A percentile compares a stretch with the other conserved stretches of the same genome.
These are phyloP conservation scores for Graphium colonna DNA, from an alignment of 2,888 invertebrate genomes.

Conservation along the genomic window DNA sequence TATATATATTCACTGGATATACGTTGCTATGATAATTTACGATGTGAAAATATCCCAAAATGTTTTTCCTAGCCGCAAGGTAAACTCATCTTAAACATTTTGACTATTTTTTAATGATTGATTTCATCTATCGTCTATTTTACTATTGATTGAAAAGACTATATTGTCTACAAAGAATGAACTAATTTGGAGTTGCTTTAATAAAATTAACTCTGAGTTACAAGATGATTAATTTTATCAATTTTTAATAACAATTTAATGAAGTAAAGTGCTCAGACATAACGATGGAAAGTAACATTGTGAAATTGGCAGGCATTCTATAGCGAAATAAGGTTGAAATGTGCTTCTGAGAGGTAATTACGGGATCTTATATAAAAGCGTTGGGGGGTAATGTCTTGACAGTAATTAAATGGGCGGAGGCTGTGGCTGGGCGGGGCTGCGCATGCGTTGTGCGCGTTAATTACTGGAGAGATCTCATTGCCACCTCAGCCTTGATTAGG, in stretches of 20 bases:
- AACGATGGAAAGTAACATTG: conserved; percentile 8
- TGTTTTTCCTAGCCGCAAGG: no score
- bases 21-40: conserved; percentile 15
- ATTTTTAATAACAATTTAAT: not conserved
- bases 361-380: conserved; percentile 50
- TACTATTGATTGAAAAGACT: no score
- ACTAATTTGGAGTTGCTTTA: no score
- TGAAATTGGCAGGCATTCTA: conserved; percentile 8
- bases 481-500: conserved; percentile 70
- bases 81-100: no score
- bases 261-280: not conserved
- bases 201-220: no score
- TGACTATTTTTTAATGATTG: no score
- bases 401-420: conserved; percentile 73
- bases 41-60: conserved; percentile 10
- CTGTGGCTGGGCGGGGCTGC: conserved; percentile 74
- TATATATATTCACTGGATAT: conserved; percentile 29
- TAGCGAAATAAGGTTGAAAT: conserved; percentile 22
- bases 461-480: conserved; percentile 71
- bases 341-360: conserved; percentile 35
- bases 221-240: no score
- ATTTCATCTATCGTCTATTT: no score
- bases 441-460: conserved; percentile 71
- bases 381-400: conserved; percentile 76
- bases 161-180: no score